Evolutionary conservation across 1,140 invertebrate species (phyloP), one percentile per base, ranked within the genome.

Genomic region (Nomia melanderi): DNA sequence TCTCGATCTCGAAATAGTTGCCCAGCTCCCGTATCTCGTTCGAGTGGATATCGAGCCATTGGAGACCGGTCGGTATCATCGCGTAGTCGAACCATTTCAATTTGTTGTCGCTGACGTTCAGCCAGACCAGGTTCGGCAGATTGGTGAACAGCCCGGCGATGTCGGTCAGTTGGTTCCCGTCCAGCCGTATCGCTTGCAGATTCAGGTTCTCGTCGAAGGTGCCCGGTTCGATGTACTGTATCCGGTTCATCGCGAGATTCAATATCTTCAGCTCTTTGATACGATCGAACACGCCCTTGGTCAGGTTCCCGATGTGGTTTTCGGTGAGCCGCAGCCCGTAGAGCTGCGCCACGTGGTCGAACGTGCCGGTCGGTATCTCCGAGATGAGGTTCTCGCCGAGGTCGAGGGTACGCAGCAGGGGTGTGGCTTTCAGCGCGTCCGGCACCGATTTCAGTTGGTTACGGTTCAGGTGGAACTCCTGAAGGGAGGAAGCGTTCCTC

Each of bases 31-130:
- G 94, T 53, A 98, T 97, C 90, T 96, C 94, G 92, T 98, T 98
- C 33, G 95, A 94, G 86, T 97, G 96, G 86, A 98, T 96, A 92
- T 98, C 97, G 75, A 98, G 91, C 96, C 96, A 98, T 91, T 98
- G 96, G 60, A 98, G 93, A 77, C 96, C 95, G 74, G 95, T 96
- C 63, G 97, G 97, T 92, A 98, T 97, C 90, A 97, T 95, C 59
- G 96, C 96, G 88, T 98, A 98, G 87, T 98, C 97, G 89, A 98
- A 97, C 94, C 95, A 96, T 91, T 96, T 95, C 53, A 98, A 93
- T 72, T 95, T 94, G 93, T 98, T 98, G 87, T 97, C 96, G 70
- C 97, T 98, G 79, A 98, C 96, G 89, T 98, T 98, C 56, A 98
- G 92, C 96, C 97, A 98, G 39, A 98, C 95, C 78, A 98, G 93